Evolutionary conservation across 2,888 invertebrate genomes (phyloP).

Genomic region (Agrotis clavis): DNA sequence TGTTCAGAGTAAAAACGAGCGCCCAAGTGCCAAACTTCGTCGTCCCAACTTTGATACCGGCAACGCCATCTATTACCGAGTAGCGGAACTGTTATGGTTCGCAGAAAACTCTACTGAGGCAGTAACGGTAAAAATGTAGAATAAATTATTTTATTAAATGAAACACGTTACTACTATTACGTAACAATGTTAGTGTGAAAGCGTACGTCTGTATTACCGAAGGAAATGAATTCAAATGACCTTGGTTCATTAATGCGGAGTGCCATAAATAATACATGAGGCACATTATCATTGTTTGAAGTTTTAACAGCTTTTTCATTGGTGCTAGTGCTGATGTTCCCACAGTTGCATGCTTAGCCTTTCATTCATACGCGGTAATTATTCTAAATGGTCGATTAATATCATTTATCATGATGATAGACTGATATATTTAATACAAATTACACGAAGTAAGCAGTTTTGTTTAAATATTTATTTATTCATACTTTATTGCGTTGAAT

Average conservation of each 20-base stretch:
- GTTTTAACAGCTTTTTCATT: conserved; percentile 80
- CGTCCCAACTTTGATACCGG: conserved; percentile 51
- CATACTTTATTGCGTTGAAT: conserved; percentile 52
- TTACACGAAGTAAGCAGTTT: conserved; percentile 42
- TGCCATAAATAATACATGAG: conserved; percentile 87
- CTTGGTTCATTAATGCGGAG: conserved; percentile 87
- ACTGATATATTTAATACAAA: conserved; percentile 59
- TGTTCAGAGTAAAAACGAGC: conserved; percentile 73
- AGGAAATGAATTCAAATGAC: conserved; percentile 88
- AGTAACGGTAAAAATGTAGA: conserved; percentile 57
- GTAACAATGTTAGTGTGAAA: conserved; percentile 71
- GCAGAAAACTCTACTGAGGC: conserved; percentile 60
- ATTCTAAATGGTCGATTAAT: conserved; percentile 65
- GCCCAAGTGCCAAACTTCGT: conserved; percentile 44
- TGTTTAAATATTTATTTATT: conserved; percentile 56
- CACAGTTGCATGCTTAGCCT: conserved; percentile 61
- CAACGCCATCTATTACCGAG: conserved; percentile 84
- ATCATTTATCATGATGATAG: conserved; percentile 63
- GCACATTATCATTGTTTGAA: conserved; percentile 83
- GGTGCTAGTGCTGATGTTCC: conserved; percentile 68
- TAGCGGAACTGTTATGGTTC: conserved; percentile 81
- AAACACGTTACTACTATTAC: conserved; percentile 66
- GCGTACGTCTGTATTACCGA: conserved; percentile 71
- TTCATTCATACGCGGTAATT: conserved; percentile 66
- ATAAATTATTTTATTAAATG: conserved; percentile 57